These are phyloP conservation scores for Rhagonycha lutea DNA, from an alignment of 2,888 invertebrate species.

Conservation along the genomic window DNA sequence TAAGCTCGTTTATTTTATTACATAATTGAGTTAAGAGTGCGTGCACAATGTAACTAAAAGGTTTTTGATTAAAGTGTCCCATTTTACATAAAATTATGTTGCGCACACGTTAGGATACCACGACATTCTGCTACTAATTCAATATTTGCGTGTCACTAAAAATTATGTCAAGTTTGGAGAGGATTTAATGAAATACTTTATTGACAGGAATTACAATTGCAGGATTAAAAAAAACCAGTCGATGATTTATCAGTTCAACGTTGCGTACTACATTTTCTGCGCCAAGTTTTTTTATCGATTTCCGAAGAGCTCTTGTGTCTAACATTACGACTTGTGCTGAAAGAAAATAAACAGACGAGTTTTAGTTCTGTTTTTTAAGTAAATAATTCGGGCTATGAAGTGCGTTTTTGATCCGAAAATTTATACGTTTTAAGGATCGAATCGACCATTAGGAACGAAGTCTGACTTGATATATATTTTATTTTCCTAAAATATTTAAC, in stretches of 20 bases:
- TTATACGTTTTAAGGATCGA: neutral
- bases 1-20: neutral
- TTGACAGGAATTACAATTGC: neutral
- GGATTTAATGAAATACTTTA: neutral
- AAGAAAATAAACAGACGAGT: slow-evolving; percentile 13
- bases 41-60: slow-evolving; percentile 1
- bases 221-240: neutral
- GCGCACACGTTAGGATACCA: neutral
- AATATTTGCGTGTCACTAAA: slow-evolving; percentile 2
- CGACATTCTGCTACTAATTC: neutral
- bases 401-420: neutral
- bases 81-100: slow-evolving; percentile 1
- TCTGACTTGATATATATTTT: neutral
- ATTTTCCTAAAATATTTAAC: neutral
- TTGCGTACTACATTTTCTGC: neutral
- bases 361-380: neutral
- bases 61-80: neutral
- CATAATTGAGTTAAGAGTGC: neutral
- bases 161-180: neutral
- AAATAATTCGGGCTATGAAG: neutral
- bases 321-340: slow-evolving; percentile 8
- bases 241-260: neutral
- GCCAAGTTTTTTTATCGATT: slow-evolving; percentile 10
- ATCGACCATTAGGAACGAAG: neutral
- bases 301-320: slow-evolving; percentile 15